These are phyloP conservation scores for Pantherophis vulpinus DNA, from an alignment of 2,797 vertebrate species.

Conservation along the genomic window DNA sequence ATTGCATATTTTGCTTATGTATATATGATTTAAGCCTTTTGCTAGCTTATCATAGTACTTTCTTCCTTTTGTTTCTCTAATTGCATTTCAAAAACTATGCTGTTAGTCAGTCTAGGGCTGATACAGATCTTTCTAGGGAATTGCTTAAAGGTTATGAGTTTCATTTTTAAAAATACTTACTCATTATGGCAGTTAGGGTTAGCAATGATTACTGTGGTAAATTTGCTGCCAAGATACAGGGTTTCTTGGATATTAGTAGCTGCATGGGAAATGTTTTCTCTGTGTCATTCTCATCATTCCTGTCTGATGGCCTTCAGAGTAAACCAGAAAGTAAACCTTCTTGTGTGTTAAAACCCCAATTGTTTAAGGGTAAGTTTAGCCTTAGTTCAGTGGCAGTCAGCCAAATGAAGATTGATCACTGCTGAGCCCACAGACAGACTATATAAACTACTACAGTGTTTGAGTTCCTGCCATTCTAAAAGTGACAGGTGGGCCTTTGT, in stretches of 20 bases:
- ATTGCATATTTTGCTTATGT: neutral
- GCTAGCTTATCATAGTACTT: neutral
- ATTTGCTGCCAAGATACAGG: slow-evolving; percentile 41
- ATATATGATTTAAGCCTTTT: neutral
- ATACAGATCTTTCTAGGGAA: neutral
- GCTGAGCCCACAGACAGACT: slow-evolving; percentile 33
- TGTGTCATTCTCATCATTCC: slow-evolving; percentile 44
- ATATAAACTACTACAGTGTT: slow-evolving; percentile 31
- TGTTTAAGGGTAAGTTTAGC: slow-evolving; percentile 61
- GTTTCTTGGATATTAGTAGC: slow-evolving; percentile 57
- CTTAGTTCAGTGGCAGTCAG: slow-evolving; percentile 56
- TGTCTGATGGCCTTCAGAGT: slow-evolving; percentile 50
- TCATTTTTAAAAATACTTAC: slow-evolving; percentile 17
- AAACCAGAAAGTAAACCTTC: slow-evolving; percentile 64
- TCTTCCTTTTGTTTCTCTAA: neutral
- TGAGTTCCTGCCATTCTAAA: slow-evolving; percentile 35
- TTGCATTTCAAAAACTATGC: neutral
- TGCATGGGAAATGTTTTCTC: slow-evolving; percentile 47
- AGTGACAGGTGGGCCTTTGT: slow-evolving; percentile 30
- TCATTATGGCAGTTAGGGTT: neutral
- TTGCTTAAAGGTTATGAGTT: neutral
- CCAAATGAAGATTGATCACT: slow-evolving; percentile 37
- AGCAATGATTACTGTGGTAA: slow-evolving; percentile 27
- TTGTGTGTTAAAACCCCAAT: slow-evolving; percentile 50
- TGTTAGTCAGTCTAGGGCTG: neutral